Evolutionary conservation across 2,113 vertebrate genomes (phyloP), one percentile per base, ranked within the genome.

Genomic region (Cryptomyrus ogoouensis): DNA sequence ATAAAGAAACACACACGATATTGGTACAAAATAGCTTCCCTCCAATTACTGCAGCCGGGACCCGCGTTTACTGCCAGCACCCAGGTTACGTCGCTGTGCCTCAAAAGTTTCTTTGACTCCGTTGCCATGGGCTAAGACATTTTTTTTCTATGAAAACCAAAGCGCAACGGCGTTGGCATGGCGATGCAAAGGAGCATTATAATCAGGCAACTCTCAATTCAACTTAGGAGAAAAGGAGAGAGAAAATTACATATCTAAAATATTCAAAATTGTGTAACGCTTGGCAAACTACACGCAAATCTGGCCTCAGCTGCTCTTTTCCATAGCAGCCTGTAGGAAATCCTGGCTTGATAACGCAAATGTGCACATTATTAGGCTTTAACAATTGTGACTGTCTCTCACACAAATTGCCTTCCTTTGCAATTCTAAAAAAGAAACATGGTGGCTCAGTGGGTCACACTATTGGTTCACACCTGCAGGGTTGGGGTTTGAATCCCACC

Each of bases 161-260:
- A 80, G 47, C 1, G 27, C 15, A 52, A 42, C n/a, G 31, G 70
- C 17, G 31, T 88, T 24, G 35, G 42, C 24, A 50, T 46, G 49
- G 42, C 35, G 17, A 53, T 83, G 50, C 21, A 19, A 89, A 47
- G 88, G 49, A 35, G 10, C 80, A 31, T 83, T 35, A 89, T 89
- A 89, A 83, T 89, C 49, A 89, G 74, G 47, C 12, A 50, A 52
- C 70, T 80, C 24, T 89, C 49, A 52, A 21, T 80, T 89, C 39
- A 89, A 89, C 88, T 13, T 87, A 35, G 27, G 31, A 46, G 53
- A 31, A 80, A 89, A 89, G 27, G 42, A 42, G 74, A 39, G 70
- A 39, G 42, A 77, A 77, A 50, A 24, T 39, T 56, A 35, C 49
- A 42, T 58, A 50, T 42, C 70, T 83, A 89, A 83, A 49, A 83